A percentile compares a stretch with the other conserved stretches of the same genome.
These are phyloP conservation scores for Rafetus swinhoei DNA, from an alignment of 2,113 vertebrate species.

Conservation along the genomic window DNA sequence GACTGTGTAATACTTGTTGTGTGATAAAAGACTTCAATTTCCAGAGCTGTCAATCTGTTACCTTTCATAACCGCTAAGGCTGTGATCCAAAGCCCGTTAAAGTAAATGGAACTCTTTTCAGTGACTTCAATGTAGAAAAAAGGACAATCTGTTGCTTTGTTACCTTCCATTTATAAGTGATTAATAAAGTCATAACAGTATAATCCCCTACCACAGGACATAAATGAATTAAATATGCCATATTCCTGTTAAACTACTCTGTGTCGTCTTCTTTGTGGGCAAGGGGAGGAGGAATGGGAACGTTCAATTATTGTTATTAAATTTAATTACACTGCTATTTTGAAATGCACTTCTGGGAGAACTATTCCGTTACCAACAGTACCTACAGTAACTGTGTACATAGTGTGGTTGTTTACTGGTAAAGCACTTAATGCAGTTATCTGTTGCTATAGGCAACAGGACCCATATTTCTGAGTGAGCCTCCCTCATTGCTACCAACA, in stretches of 20 bases:
- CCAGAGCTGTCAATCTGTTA: neutral
- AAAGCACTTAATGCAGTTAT: neutral
- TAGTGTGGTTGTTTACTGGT: neutral
- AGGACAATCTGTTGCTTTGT: neutral
- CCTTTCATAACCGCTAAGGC: neutral
- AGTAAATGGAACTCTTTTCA: neutral
- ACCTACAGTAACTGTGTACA: neutral
- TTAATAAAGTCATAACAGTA: neutral
- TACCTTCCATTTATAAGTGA: neutral
- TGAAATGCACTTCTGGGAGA: neutral
- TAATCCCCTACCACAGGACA: neutral
- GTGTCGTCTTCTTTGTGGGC: neutral
- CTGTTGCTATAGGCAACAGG: constrained; percentile 32
- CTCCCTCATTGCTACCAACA: neutral
- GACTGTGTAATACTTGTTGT: neutral
- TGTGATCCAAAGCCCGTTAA: neutral
- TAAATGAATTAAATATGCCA: neutral
- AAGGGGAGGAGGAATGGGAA: neutral
- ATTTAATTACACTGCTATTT: constrained; percentile 16
- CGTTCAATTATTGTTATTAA: neutral
- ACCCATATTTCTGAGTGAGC: neutral
- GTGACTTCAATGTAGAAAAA: neutral
- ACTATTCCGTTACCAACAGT: neutral
- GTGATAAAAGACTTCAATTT: neutral
- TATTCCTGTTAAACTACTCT: neutral